A percentile compares a stretch with the other conserved stretches of the same genome.
phyloP scores from a whole-genome alignment of 2,113 vertebrate genomes.

The Sardina pilchardus region DNA sequence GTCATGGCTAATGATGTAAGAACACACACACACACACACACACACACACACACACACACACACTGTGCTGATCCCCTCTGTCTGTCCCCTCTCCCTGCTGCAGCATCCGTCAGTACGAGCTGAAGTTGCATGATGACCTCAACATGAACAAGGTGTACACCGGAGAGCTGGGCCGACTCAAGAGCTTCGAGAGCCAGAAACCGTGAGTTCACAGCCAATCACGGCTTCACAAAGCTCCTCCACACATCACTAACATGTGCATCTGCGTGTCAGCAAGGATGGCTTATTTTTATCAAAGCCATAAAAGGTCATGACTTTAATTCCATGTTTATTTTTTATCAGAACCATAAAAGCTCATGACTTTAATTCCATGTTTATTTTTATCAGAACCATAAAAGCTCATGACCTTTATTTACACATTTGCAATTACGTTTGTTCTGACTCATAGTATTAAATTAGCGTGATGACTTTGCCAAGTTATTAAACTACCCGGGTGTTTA shows the following conservation, averaged over 20 bases:
- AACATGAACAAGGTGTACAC: constrained; percentile 85
- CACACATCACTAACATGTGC: not conserved
- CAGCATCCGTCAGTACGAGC: constrained; percentile 96
- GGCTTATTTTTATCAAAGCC: too few species aligned
- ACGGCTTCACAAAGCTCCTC: not conserved
- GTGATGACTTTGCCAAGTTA: too few species aligned
- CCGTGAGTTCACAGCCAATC: constrained; percentile 78
- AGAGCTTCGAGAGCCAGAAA: constrained; percentile 96
- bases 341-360: too few species aligned
- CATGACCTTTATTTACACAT: too few species aligned
- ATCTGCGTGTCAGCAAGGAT: too few species aligned
- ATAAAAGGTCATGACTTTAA: too few species aligned
- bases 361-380: too few species aligned
- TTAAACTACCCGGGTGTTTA: too few species aligned
- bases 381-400: too few species aligned
- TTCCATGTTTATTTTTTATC: too few species aligned
- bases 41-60: not conserved
- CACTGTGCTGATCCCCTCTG: not conserved
- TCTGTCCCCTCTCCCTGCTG: not conserved
- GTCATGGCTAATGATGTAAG: not conserved
- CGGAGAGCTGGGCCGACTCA: constrained; percentile 91
- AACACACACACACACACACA: not conserved
- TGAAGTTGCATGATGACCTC: constrained; percentile 82
- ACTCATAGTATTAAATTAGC: too few species aligned
- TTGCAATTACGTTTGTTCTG: too few species aligned